Evolutionary conservation across 2,797 vertebrate genomes (phyloP).

Genomic region (Danio choprae): DNA sequence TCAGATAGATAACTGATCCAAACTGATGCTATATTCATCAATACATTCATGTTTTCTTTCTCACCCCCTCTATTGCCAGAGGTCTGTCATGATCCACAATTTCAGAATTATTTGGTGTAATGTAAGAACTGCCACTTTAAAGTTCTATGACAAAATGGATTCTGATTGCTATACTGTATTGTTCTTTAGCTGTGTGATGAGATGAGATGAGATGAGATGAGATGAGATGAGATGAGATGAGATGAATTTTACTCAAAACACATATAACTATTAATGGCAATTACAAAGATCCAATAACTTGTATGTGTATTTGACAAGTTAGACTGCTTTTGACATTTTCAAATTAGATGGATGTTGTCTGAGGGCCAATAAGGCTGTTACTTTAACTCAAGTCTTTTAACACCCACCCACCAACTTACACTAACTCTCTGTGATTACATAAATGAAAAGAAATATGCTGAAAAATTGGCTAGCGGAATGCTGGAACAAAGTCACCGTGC

Average conservation of each 20-base stretch:
- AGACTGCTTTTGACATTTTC: neutral
- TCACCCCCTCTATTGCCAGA: neutral
- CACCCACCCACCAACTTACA: slow-evolving; percentile 4
- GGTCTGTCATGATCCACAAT: neutral
- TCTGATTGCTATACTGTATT: too few species aligned
- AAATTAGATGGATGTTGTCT: neutral
- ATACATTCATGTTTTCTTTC: too few species aligned
- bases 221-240: too few species aligned
- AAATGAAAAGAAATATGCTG: slow-evolving; percentile 20
- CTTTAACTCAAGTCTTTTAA: slow-evolving; percentile 14
- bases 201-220: too few species aligned
- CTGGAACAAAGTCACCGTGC: neutral
- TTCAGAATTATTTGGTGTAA: too few species aligned
- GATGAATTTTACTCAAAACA: too few species aligned
- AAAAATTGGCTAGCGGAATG: neutral
- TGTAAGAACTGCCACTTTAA: too few species aligned
- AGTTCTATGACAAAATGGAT: too few species aligned
- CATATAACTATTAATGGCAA: too few species aligned
- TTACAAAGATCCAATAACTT: too few species aligned
- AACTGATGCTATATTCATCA: neutral
- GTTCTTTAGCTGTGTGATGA: too few species aligned
- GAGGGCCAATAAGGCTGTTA: neutral
- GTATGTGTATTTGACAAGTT: neutral
- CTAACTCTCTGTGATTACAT: slow-evolving; percentile 12
- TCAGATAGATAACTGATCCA: neutral